phyloP scores from a whole-genome alignment of 2,797 vertebrate species.

The Clarias pachynema region DNA sequence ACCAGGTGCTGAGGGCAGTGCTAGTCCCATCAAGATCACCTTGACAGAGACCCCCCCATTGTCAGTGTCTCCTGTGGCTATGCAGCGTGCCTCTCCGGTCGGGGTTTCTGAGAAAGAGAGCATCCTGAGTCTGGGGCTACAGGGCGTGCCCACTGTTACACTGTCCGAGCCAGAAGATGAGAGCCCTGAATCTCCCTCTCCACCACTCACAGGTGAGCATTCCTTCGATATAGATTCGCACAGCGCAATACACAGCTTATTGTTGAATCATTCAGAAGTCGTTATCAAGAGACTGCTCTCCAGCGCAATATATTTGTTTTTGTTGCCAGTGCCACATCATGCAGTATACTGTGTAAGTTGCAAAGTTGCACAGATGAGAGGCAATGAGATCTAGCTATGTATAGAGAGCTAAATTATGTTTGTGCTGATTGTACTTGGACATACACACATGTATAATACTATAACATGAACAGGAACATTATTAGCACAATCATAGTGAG shows the following conservation, averaged over 20 bases:
- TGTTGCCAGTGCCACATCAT: background rate
- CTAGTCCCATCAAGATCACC: constrained; percentile 87
- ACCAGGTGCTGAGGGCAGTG: constrained; percentile 70
- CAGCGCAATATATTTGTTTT: background rate
- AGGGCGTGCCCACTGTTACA: constrained; percentile 89
- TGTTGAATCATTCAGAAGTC: background rate
- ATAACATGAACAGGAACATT: background rate
- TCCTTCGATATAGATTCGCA: background rate
- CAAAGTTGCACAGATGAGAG: background rate
- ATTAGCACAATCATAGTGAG: background rate
- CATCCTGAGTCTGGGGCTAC: constrained; percentile 84
- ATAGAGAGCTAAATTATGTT: background rate
- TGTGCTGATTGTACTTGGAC: background rate
- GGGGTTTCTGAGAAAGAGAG: constrained; percentile 74
- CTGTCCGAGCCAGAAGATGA: constrained; percentile 97
- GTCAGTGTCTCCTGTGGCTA: constrained; percentile 56
- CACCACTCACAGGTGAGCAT: constrained; percentile 82
- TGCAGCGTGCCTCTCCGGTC: constrained; percentile 60
- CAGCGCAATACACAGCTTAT: background rate
- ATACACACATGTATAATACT: background rate
- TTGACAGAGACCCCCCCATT: constrained; percentile 79
- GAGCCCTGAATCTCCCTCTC: constrained; percentile 88
- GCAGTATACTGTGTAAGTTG: too few relatives aligned
- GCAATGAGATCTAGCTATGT: background rate
- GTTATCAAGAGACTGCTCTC: background rate